These are phyloP conservation scores for Octonoba sinensis DNA, from an alignment of 2,888 invertebrate genomes.

Conservation along the genomic window DNA sequence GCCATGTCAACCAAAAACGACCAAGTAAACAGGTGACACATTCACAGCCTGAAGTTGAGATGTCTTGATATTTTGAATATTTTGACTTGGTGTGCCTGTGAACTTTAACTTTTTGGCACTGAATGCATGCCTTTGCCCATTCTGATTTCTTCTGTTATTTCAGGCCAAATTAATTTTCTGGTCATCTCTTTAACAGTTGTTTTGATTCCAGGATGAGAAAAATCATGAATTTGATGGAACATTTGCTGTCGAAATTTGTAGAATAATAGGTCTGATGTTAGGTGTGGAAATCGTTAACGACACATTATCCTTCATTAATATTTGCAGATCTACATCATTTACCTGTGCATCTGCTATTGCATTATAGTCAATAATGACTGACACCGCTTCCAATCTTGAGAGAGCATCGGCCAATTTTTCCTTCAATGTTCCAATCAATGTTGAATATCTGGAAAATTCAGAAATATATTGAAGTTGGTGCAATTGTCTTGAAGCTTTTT, in stretches of 20 bases:
- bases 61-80: not conserved
- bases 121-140: slow-evolving; percentile 1
- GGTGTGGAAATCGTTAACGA: not conserved
- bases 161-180: slow-evolving; percentile 20
- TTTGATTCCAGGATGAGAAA: slow-evolving; percentile 3
- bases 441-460: slow-evolving; percentile 70
- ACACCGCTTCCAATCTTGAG: not conserved
- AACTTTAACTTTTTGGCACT: not conserved
- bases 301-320: too few species aligned
- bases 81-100: slow-evolving; percentile 9
- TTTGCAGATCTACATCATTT: too few species aligned
- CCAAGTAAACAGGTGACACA: too few species aligned
- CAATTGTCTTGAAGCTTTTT: slow-evolving; percentile 68
- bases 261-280: slow-evolving; percentile 22
- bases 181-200: slow-evolving; percentile 16
- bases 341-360: too few species aligned
- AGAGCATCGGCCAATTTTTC: slow-evolving; percentile 42
- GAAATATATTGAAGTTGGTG: slow-evolving; percentile 67
- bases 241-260: not conserved
- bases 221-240: slow-evolving; percentile 8
- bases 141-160: not conserved
- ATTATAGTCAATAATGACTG: too few species aligned
- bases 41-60: too few species aligned
- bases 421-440: slow-evolving; percentile 68
- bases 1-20: too few species aligned